Evolutionary conservation across 1,140 invertebrate genomes (phyloP).

Genomic region (Metopolophium dirhodum): DNA sequence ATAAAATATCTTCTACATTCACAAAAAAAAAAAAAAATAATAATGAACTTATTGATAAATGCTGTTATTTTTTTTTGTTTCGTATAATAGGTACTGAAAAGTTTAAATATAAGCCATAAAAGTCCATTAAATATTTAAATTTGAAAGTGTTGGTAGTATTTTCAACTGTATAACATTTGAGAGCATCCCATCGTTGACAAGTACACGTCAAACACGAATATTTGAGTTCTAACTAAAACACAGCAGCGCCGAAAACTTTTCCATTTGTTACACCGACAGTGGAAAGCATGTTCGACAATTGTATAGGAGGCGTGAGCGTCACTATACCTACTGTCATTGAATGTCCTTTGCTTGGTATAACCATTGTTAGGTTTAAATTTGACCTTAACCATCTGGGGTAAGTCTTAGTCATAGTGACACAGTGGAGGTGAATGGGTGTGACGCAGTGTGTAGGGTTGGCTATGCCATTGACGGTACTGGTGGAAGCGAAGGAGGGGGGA

Average conservation of each 20-base stretch:
- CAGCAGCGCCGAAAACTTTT: background rate
- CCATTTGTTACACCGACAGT: no score
- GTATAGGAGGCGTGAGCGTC: no score
- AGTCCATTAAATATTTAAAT: background rate
- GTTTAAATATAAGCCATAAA: background rate
- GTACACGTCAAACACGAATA: background rate
- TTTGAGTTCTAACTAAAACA: background rate
- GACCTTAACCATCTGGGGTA: background rate
- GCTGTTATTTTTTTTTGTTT: background rate
- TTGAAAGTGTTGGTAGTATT: background rate
- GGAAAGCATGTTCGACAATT: background rate
- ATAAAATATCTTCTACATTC: background rate
- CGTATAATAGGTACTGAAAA: background rate
- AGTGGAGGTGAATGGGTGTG: background rate
- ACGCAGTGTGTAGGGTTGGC: background rate
- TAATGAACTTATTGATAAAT: background rate
- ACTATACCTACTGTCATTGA: background rate
- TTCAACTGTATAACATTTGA: background rate
- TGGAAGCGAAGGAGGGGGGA: background rate
- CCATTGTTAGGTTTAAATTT: slow-evolving; percentile 20
- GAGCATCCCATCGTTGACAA: background rate
- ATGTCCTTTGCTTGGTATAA: background rate
- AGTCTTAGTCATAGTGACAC: background rate
- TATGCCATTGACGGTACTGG: background rate
- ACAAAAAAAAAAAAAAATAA: background rate